Evolutionary conservation across 2,797 vertebrate genomes (phyloP).

Genomic region (Chaetophractus vellerosus): DNA sequence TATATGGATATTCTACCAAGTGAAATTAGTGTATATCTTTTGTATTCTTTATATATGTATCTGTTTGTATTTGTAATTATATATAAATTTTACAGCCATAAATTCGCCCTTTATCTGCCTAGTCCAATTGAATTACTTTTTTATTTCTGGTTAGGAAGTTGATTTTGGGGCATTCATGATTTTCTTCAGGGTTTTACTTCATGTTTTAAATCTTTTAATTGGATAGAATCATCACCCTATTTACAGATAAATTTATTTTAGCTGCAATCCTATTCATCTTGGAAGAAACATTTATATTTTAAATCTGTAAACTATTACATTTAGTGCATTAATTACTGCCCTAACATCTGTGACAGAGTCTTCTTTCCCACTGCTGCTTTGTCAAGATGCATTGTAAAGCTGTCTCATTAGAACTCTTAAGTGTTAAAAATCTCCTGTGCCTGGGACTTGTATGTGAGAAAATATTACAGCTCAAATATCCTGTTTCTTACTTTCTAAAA

Average conservation of each 20-base stretch:
- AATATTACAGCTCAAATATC: slow-evolving; percentile 35
- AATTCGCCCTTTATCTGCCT: not conserved
- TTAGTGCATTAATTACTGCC: slow-evolving; percentile 9
- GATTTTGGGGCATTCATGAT: slow-evolving; percentile 20
- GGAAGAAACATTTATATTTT: slow-evolving; percentile 30
- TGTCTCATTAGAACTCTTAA: slow-evolving; percentile 54
- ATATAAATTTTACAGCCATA: not conserved
- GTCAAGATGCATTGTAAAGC: slow-evolving; percentile 49
- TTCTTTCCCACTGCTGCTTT: not conserved
- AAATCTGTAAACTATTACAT: not conserved
- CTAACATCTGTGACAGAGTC: not conserved
- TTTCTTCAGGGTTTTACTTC: slow-evolving; percentile 52
- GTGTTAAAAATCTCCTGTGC: slow-evolving; percentile 43
- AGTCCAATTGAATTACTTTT: not conserved
- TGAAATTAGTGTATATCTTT: not conserved
- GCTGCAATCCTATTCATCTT: not conserved
- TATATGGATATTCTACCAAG: not conserved
- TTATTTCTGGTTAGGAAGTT: not conserved
- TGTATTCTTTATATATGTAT: not conserved
- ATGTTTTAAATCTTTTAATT: slow-evolving; percentile 55
- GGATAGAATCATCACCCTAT: not conserved
- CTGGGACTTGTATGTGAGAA: slow-evolving; percentile 1
- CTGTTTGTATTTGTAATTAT: not conserved
- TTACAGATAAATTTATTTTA: not conserved
- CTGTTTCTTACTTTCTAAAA: slow-evolving; percentile 34